Conservation (phyloP, 2,113 vertebrate species). For the Indri indri region DNA sequence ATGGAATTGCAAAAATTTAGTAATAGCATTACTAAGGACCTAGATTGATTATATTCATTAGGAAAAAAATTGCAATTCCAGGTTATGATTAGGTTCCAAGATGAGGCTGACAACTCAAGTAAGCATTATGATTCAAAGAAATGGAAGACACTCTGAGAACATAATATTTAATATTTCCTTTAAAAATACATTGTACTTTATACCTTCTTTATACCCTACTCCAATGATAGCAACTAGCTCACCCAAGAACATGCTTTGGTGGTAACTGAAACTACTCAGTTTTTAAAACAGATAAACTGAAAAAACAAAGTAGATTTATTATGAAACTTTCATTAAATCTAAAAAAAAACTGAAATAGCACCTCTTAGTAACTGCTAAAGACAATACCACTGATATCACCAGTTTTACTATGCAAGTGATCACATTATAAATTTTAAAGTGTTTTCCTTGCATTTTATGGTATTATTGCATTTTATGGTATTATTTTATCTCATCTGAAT, state of each 20-base stretch:
- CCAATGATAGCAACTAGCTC: neutral
- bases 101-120: constrained; percentile 7
- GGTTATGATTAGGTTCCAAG: neutral
- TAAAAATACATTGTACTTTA: neutral
- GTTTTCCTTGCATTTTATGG: neutral
- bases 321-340: neutral
- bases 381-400: neutral
- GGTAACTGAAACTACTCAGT: neutral
- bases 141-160: neutral
- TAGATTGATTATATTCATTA: neutral
- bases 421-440: neutral
- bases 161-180: neutral
- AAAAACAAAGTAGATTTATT: neutral
- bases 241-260: neutral
- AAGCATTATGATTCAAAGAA: neutral
- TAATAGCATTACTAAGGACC: neutral
- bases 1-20: neutral
- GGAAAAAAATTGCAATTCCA: constrained; percentile 11
- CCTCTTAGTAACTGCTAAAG: neutral
- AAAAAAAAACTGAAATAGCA: neutral
- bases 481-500: neutral
- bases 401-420: neutral
- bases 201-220: neutral
- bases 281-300: neutral
- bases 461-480: neutral